phyloP scores from a whole-genome alignment of 2,797 vertebrate species.

The Arctocebus calabarensis region DNA sequence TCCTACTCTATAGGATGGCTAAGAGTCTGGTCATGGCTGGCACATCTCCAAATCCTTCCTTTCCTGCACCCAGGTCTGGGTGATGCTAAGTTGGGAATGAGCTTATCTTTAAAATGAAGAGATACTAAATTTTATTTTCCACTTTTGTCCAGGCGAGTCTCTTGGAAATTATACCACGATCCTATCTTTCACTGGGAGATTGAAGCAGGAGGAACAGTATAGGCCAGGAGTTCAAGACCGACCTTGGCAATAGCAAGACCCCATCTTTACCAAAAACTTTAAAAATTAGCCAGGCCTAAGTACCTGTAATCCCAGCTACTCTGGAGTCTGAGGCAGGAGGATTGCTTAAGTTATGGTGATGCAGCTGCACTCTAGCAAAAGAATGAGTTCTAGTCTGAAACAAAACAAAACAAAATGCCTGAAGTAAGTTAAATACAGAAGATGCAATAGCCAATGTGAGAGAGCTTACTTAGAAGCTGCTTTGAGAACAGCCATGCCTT shows the following conservation, averaged over 20 bases:
- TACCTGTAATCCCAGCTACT: background rate
- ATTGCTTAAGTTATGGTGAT: background rate
- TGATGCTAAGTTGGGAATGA: background rate
- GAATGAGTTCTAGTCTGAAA: background rate
- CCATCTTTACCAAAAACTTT: background rate
- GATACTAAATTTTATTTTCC: slow-evolving; percentile 4
- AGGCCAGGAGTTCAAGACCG: background rate
- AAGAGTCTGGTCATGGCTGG: background rate
- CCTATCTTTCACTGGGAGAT: background rate
- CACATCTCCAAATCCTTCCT: background rate
- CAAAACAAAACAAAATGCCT: background rate
- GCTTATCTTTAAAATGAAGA: slow-evolving; percentile 10
- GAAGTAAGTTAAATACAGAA: background rate
- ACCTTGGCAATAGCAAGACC: background rate
- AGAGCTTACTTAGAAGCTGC: background rate
- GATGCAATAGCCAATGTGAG: background rate
- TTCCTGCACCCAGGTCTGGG: background rate
- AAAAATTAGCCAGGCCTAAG: background rate
- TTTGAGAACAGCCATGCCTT: background rate
- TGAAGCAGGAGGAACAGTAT: background rate
- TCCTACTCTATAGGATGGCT: background rate
- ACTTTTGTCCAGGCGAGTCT: background rate
- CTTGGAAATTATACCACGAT: background rate
- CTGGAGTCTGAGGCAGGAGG: background rate
- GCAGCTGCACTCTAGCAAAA: background rate